Conservation (phyloP, 1,140 invertebrate species). For the Monochamus saltuarius region DNA sequence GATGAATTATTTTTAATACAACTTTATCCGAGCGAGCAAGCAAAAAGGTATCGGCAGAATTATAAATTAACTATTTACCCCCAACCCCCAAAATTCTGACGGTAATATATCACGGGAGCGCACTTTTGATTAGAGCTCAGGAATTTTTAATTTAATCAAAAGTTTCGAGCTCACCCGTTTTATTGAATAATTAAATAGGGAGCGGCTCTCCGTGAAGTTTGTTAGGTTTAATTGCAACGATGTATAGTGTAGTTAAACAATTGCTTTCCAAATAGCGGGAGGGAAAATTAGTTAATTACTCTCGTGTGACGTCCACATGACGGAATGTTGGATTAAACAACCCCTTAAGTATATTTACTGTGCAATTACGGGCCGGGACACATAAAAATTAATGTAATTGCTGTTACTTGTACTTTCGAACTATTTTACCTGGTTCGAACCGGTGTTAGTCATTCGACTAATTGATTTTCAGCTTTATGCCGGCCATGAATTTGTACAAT, state of each 20-base stretch:
- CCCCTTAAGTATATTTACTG: slow-evolving; percentile 25
- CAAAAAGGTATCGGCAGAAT: too few relatives aligned
- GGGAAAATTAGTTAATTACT: slow-evolving; percentile 40
- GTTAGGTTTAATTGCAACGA: slow-evolving; percentile 34
- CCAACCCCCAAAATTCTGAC: background rate
- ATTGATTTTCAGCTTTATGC: too few relatives aligned
- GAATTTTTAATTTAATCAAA: slow-evolving; percentile 40
- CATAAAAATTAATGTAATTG: too few relatives aligned
- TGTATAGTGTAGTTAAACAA: slow-evolving; percentile 41
- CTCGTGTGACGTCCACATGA: slow-evolving; percentile 33
- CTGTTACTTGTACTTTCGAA: too few relatives aligned
- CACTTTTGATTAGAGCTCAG: slow-evolving; percentile 19
- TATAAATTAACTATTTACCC: background rate
- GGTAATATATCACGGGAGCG: slow-evolving; percentile 7
- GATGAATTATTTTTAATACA: too few relatives aligned
- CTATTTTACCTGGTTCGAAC: too few relatives aligned
- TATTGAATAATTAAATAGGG: slow-evolving; percentile 49
- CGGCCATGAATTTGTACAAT: too few relatives aligned
- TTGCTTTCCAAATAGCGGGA: slow-evolving; percentile 32
- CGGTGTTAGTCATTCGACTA: too few relatives aligned
- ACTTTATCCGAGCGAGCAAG: too few relatives aligned
- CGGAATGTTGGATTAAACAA: slow-evolving; percentile 32
- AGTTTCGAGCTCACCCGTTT: slow-evolving; percentile 38
- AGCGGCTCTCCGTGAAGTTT: slow-evolving; percentile 34
- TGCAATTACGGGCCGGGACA: slow-evolving; percentile 4